These are phyloP conservation scores for Takifugu bimaculatus DNA, from an alignment of 2,113 vertebrate species.

Conservation along the genomic window DNA sequence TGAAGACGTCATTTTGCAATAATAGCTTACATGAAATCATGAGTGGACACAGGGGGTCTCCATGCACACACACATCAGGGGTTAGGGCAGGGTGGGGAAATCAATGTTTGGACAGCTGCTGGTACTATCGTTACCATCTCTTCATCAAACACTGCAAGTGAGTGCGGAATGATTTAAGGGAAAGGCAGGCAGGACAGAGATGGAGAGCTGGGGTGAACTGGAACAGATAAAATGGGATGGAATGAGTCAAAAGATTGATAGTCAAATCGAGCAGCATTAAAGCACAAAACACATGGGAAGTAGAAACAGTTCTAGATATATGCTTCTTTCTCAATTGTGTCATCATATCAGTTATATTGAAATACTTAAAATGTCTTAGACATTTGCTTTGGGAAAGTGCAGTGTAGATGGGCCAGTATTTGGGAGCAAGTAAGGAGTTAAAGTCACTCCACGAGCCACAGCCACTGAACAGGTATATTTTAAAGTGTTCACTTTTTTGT, in stretches of 20 bases:
- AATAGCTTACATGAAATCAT: conserved; percentile 42
- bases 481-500: not conserved
- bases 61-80: conserved; percentile 21
- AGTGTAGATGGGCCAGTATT: too few species aligned
- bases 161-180: conserved; percentile 18
- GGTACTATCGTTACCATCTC: conserved; percentile 67
- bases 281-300: too few species aligned
- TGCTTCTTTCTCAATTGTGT: too few species aligned
- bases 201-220: conserved; percentile 7
- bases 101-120: conserved; percentile 74
- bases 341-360: too few species aligned
- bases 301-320: too few species aligned
- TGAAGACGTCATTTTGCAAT: conserved; percentile 27
- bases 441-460: too few species aligned
- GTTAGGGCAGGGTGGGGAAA: conserved; percentile 38
- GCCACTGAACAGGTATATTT: too few species aligned
- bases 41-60: conserved; percentile 18
- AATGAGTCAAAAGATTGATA: too few species aligned
- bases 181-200: conserved; percentile 30
- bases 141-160: conserved; percentile 61
- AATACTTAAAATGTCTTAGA: too few species aligned
- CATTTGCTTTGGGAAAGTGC: too few species aligned
- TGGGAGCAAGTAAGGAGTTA: too few species aligned
- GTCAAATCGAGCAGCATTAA: too few species aligned
- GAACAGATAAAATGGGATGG: not conserved